Evolutionary conservation across 2,888 invertebrate genomes (phyloP).

Genomic region (Clostera curtula): DNA sequence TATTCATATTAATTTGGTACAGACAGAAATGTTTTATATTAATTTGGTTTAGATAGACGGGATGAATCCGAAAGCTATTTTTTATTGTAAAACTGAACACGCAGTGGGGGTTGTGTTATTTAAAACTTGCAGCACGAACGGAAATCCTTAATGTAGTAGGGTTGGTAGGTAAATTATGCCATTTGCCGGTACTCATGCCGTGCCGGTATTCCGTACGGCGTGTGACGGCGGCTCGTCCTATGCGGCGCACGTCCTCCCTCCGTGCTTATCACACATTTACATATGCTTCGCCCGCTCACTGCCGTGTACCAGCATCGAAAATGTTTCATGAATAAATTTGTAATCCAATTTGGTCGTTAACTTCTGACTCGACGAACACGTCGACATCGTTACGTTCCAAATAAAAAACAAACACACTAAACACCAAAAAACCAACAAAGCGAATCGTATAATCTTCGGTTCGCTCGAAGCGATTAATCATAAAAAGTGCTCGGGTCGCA

Average conservation of each 20-base stretch:
- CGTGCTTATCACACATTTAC: constrained; percentile 70
- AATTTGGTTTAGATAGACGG: no score
- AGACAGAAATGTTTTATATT: no score
- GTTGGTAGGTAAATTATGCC: no score
- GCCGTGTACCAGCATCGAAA: constrained; percentile 66
- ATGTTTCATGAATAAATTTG: constrained; percentile 73
- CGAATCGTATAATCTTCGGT: constrained; percentile 56
- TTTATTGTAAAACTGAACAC: no score
- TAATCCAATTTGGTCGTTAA: constrained; percentile 66
- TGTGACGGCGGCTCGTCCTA: constrained; percentile 26
- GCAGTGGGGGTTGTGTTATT: no score
- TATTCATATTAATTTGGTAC: no score
- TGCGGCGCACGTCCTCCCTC: constrained; percentile 46
- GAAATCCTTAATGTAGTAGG: no score
- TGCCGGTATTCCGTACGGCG: no score
- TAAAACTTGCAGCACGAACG: no score
- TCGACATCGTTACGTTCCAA: constrained; percentile 35
- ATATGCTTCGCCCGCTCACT: constrained; percentile 60
- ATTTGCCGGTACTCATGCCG: no score
- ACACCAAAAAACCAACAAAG: constrained; percentile 38
- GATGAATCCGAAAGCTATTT: no score
- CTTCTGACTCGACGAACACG: constrained; percentile 51
- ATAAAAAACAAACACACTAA: constrained; percentile 47
- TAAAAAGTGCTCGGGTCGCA: constrained; percentile 63
- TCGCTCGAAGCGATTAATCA: constrained; percentile 60